Evolutionary conservation across 1,140 invertebrate species (phyloP), one percentile per base, ranked within the genome.

Genomic region (Drosophila kurseongensis): DNA sequence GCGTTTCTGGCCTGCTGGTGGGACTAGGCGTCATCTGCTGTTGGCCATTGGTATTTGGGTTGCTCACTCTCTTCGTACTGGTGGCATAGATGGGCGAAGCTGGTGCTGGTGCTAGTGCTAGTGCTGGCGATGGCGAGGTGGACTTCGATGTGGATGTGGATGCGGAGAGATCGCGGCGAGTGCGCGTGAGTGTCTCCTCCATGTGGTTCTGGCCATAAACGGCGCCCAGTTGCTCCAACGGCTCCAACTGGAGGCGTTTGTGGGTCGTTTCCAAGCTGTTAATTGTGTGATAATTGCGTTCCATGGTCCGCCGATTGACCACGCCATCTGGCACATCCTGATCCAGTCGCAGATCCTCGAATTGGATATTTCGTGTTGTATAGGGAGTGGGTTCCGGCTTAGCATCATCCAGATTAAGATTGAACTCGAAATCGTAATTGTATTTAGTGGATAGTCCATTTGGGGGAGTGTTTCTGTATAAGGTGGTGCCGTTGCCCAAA

Each of bases 1-100:
- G 97, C 3, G 97, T 98, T 91, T 97, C 96, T 18, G 97, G 96
- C 60, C 97, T 94, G 92, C 92, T 80, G 36, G 68, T 75, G 52
- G 90, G 78, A 82, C 80, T 88, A 72, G 90, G 80, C 72, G 85
- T 90, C 41, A 91, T 89, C 76, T 82, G 73, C 36, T 45, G 55
- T 54, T 84, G 62, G 57, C 80, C 60, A 75, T 75, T 74, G 83
- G 50, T 80, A 84, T 83, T 84, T 83, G 80, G 80, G 74, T 60
- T 75, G 76, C 54, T 74, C 42, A 42, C 41, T 56, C 61, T 77
- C 58, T 90, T 92, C 48, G 61, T 78, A 45, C 73, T 84, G 40
- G 78, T 92, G 62, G 84, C 88, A 89, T 92, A 92, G 80, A 92
- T 92, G 78, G 82, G 91, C 76, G 80, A 91, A 61, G 71, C 45